Base-by-base conservation (phyloP, 2,797 vertebrate genomes). In the Melanotaenia boesemani region DNA sequence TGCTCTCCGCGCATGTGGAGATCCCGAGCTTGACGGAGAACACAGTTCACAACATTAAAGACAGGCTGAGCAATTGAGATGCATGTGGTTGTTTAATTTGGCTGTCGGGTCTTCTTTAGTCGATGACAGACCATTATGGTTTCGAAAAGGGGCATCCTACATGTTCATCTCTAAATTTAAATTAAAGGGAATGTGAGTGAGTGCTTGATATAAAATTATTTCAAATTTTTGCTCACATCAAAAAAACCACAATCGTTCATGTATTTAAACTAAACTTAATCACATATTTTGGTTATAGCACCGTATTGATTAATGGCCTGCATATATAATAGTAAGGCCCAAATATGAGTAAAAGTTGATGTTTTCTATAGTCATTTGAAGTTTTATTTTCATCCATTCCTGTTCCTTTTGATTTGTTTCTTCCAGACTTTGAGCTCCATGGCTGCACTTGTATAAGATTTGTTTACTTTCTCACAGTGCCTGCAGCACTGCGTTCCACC, bases 401-500 rank as follows among this genome's bases (percentile, higher is more conserved):
- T 68, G 10, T 52, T 66, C 50, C 48, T 67, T 88, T 86, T 85
- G 65, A 82, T 73, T 81, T 67, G 37, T 32, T 26, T 54, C 15
- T 70, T 26, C 62, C 63, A 37, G 67, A 63, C 65, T 78, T 77
- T 83, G 65, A 70, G 55, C 82, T 88, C 81, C 36, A 63, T 72
- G 44, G 74, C 50, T 82, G 72, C 81, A 84, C 52, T 88, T 81
- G 80, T 74, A 66, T 82, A 64, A 76, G 75, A 76, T 77, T 70
- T 89, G 74, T 90, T 90, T 88, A 85, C 74, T 74, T 79, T 79
- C 72, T 64, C 70, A 78, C 67, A 75, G 50, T 20, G 83, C 89
- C 89, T 83, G 71, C 75, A 81, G 88, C 87, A 16, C 44, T 83
- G 56, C 48, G 70, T 80, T 82, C 80, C 77, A 90, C 82, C 77